Evolutionary conservation across 2,113 vertebrate genomes (phyloP).

Genomic region (Psettodes erumei): DNA sequence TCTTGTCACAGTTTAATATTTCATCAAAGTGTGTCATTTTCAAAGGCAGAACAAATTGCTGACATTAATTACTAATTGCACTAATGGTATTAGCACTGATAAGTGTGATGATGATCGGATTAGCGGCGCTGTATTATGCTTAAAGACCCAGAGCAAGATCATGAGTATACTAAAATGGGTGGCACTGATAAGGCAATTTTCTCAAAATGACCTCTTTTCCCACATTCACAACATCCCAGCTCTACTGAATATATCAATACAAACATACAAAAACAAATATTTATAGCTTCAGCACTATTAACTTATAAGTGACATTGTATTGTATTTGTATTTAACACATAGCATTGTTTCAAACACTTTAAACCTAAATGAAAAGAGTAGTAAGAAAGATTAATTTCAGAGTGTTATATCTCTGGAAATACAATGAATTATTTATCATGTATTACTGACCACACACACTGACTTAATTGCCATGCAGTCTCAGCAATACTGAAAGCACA

Average conservation of each 20-base stretch:
- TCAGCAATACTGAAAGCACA: not conserved
- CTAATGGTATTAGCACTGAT: conserved; percentile 55
- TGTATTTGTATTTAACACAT: not conserved
- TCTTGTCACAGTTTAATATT: conserved; percentile 62
- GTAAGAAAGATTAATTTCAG: not conserved
- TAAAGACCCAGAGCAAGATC: conserved; percentile 40
- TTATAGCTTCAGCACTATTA: not conserved
- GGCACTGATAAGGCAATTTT: conserved; percentile 8
- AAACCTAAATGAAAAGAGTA: not conserved
- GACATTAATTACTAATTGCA: conserved; percentile 61
- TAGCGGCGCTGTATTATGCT: conserved; percentile 56
- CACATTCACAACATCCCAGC: not conserved
- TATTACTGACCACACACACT: not conserved
- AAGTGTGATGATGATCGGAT: conserved; percentile 56
- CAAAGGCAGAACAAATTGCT: conserved; percentile 62
- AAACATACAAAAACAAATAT: not conserved
- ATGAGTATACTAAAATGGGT: not conserved
- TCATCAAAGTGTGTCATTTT: conserved; percentile 53
- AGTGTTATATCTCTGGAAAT: not conserved
- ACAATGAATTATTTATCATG: not conserved
- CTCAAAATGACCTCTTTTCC: not conserved
- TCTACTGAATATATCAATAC: not conserved
- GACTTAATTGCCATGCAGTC: not conserved
- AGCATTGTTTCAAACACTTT: not conserved
- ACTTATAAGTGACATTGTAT: not conserved